Base-by-base conservation (phyloP, 1,140 invertebrate genomes). In the Conopomorpha cramerella region DNA sequence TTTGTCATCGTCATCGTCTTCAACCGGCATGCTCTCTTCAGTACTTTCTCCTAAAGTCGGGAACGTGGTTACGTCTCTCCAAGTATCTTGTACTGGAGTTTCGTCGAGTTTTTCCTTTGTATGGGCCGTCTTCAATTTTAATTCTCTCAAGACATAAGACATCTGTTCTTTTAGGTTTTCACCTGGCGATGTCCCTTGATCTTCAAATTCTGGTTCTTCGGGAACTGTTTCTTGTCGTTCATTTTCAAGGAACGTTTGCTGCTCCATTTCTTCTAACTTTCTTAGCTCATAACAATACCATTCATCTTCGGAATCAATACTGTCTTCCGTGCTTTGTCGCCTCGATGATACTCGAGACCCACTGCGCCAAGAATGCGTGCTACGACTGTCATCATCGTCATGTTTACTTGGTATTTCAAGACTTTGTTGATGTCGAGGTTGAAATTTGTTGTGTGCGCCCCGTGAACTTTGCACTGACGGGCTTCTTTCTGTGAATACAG, bases 221-320 rank as follows among this genome's bases (percentile, higher is more conserved):
- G 80, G 64, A 11, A 85, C 54, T 1, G 81, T 78, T 40, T 82
- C 77, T 39, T 81, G 81, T 58, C 84, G 81, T 46, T 87, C 86
- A 10, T 76, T 56, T 51, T 88, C 86, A 19, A 86, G 51, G 46
- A 87, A 82, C 4, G 83, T 84, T 42, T 88, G 87, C 42, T 86
- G 79, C 65, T 95, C 92, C 55, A 94, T 79, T 76, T 93, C 89
- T 70, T 95, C 90, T 23, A 95, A 61, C 66, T 94, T 92, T 30
- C 88, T 80, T 34, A 94, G 55, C 55, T 94, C 92, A 60, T 95
- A 93, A 43, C 89, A 90, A 52, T 93, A 95, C 88, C 92, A 95
- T 76, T 95, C 92, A 56, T 95, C 92, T 70, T 95, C 92, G 27
- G 89, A 92, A 64, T 95, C 92, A 37, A 95, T 95, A 38, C 90